Percentiles rank a stretch among this genome's conserved stretches.
Conservation (phyloP, 2,113 vertebrate genomes). For the Catagonus wagneri region DNA sequence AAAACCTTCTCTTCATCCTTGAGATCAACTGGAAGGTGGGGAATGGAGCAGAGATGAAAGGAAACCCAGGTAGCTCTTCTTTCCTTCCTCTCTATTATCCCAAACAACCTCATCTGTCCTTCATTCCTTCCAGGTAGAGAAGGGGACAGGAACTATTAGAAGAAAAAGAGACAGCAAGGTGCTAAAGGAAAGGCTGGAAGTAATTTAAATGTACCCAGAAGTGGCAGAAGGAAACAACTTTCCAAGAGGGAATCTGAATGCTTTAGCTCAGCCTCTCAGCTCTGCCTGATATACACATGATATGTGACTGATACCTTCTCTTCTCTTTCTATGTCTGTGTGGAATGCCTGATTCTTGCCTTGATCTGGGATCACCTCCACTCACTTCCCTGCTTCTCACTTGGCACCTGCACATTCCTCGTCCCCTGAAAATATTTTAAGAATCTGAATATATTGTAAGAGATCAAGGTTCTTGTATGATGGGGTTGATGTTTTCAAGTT, state of each 20-base stretch:
- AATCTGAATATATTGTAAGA: neutral
- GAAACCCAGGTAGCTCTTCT: neutral
- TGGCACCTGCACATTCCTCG: neutral
- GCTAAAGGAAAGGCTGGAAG: neutral
- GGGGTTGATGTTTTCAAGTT: neutral
- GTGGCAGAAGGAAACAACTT: neutral
- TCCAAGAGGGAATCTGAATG: neutral
- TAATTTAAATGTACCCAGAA: neutral
- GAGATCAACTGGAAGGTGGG: neutral
- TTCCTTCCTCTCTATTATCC: neutral
- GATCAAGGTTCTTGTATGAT: neutral
- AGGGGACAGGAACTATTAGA: neutral
- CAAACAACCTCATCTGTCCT: neutral
- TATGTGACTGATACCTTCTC: neutral
- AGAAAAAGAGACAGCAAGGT: neutral
- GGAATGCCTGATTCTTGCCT: neutral
- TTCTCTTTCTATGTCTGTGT: neutral
- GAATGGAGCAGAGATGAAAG: neutral
- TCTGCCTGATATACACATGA: neutral
- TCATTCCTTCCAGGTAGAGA: neutral
- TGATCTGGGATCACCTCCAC: neutral
- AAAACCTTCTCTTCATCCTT: neutral
- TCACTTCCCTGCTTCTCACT: too few relatives aligned
- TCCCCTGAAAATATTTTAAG: neutral
- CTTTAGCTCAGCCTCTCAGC: neutral